Evolutionary conservation across 1,140 invertebrate genomes (phyloP).

Genomic region (Zophobas atratus): DNA sequence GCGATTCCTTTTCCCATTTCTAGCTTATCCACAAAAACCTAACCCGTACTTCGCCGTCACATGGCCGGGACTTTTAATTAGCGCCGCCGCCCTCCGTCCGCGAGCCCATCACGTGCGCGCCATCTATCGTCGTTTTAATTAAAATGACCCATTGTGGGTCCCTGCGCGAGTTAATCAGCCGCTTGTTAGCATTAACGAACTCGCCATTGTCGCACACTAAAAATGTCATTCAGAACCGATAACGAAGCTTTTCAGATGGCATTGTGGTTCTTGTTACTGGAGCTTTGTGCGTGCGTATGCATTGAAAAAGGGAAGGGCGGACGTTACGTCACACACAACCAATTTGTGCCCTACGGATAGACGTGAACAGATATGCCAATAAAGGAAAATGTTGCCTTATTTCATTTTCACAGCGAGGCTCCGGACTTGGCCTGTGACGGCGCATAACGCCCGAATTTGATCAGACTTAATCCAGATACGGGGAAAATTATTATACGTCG

Average conservation of each 20-base stretch:
- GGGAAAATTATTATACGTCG: slow-evolving; percentile 11
- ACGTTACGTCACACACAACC: slow-evolving; percentile 41
- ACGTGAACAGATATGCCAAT: slow-evolving; percentile 42
- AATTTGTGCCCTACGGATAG: slow-evolving; percentile 30
- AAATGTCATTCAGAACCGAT: slow-evolving; percentile 61
- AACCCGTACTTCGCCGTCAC: too few relatives aligned
- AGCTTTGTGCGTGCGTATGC: slow-evolving; percentile 58
- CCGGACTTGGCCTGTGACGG: slow-evolving; percentile 8
- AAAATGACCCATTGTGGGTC: background rate
- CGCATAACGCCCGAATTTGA: slow-evolving; percentile 36
- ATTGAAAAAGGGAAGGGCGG: slow-evolving; percentile 49
- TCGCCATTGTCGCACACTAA: slow-evolving; percentile 61
- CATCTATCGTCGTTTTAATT: too few relatives aligned
- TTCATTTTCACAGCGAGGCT: slow-evolving; percentile 22
- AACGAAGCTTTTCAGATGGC: slow-evolving; percentile 59
- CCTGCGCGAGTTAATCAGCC: slow-evolving; percentile 58
- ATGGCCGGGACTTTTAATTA: too few relatives aligned
- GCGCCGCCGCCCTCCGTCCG: too few relatives aligned
- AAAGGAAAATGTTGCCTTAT: slow-evolving; percentile 42
- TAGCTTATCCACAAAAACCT: too few relatives aligned
- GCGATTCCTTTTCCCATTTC: too few relatives aligned
- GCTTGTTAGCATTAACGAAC: slow-evolving; percentile 64
- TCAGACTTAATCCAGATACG: slow-evolving; percentile 31
- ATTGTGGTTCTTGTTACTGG: slow-evolving; percentile 55
- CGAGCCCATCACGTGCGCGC: too few relatives aligned